These are phyloP conservation scores for Fregata magnificens DNA, from an alignment of 2,113 vertebrate species.

Conservation along the genomic window DNA sequence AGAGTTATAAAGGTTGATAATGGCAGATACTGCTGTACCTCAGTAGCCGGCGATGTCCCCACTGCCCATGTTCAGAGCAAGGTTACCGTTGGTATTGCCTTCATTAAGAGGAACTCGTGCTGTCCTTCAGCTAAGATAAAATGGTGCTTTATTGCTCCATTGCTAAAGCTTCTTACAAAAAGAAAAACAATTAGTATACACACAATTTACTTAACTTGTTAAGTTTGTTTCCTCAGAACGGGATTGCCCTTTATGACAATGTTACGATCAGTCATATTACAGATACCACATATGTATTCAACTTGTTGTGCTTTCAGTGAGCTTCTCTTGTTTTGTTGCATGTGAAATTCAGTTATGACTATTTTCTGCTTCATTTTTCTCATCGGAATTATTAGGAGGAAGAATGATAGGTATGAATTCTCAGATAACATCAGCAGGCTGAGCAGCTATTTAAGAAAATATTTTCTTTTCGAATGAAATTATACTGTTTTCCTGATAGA, in stretches of 20 bases:
- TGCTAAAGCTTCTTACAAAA: not conserved
- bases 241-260: not conserved
- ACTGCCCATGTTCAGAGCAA: not conserved
- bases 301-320: not conserved
- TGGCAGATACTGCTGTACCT: not conserved
- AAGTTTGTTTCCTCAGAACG: not conserved
- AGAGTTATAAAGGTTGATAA: not conserved
- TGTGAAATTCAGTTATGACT: constrained; percentile 6
- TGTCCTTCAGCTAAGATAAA: not conserved
- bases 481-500: constrained; percentile 4
- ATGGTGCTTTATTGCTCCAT: not conserved
- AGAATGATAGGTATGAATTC: constrained; percentile 29
- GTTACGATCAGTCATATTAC: not conserved
- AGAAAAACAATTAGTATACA: not conserved
- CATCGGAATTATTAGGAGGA: constrained; percentile 28
- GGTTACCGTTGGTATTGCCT: not conserved
- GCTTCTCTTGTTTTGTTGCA: not conserved
- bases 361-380: constrained; percentile 20
- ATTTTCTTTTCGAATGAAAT: constrained; percentile 54
- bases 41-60: rapidly evolving
- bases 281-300: not conserved
- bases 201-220: not conserved
- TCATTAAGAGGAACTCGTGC: not conserved
- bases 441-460: constrained; percentile 29
- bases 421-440: constrained; percentile 1